These are phyloP conservation scores for Mixornis gularis DNA, from an alignment of 2,113 vertebrate species.

Conservation along the genomic window DNA sequence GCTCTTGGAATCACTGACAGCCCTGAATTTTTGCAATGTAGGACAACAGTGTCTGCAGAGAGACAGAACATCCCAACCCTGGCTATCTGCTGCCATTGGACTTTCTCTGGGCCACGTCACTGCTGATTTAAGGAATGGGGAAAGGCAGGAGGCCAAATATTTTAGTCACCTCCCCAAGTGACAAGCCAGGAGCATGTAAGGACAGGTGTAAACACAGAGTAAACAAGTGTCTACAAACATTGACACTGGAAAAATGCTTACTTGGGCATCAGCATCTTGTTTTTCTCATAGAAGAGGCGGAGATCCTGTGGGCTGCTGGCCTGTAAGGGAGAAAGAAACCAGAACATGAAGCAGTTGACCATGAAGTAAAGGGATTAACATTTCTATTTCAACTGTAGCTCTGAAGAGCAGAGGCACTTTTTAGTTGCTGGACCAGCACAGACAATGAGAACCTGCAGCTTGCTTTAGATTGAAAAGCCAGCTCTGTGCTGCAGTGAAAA, in stretches of 20 bases:
- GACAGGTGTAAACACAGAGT: constrained; percentile 30
- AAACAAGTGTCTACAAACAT: background rate
- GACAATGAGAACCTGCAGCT: background rate
- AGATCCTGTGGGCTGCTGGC: constrained; percentile 94
- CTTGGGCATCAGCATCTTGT: constrained; percentile 87
- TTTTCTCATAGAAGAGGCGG: constrained; percentile 92
- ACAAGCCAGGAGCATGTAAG: background rate
- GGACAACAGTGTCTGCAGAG: background rate
- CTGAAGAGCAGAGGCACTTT: background rate
- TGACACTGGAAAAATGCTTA: constrained; percentile 64
- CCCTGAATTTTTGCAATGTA: accelerated
- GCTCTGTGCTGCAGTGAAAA: background rate
- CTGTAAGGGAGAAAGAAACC: constrained; percentile 62
- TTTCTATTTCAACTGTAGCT: background rate
- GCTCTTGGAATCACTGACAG: background rate
- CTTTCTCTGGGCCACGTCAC: background rate
- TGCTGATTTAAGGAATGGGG: background rate
- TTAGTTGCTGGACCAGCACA: background rate
- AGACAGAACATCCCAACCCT: background rate
- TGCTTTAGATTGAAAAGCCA: background rate
- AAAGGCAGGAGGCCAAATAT: constrained; percentile 11
- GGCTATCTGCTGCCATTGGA: background rate
- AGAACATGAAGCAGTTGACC: background rate
- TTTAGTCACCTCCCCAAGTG: background rate
- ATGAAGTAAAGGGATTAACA: background rate